These are phyloP conservation scores for Brachionus manjavacas DNA, from an alignment of 1,140 invertebrate species.

Conservation along the genomic window DNA sequence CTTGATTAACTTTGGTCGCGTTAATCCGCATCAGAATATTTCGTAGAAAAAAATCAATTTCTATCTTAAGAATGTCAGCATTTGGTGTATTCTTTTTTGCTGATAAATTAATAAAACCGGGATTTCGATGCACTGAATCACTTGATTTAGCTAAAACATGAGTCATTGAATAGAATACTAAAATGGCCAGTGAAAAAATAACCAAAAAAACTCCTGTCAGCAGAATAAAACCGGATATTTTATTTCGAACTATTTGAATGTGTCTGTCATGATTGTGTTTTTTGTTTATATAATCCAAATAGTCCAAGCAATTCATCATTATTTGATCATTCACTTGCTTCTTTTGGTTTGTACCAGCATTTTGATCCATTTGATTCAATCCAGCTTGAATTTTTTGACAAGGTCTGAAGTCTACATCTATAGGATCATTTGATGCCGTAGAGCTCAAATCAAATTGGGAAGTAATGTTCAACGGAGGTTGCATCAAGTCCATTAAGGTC, in stretches of 20 bases:
- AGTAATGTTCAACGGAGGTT: not conserved
- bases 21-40: not conserved
- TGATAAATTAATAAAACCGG: not conserved
- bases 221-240: constrained; percentile 15
- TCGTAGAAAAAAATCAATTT: not conserved
- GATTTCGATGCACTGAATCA: not conserved
- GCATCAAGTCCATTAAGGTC: not conserved
- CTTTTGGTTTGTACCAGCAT: not conserved
- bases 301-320: constrained; percentile 25
- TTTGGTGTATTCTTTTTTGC: not conserved
- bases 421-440: not conserved
- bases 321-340: constrained; percentile 23
- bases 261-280: constrained; percentile 17
- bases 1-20: not conserved
- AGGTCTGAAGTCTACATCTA: not conserved
- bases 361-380: not conserved
- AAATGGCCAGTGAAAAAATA: not conserved
- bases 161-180: not conserved
- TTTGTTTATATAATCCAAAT: constrained; percentile 33
- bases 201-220: not conserved
- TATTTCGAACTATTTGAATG: not conserved
- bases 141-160: not conserved
- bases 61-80: not conserved
- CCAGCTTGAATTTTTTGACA: not conserved
- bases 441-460: constrained; percentile 23